These are phyloP conservation scores for Minunthozetes semirufus DNA, from an alignment of 2,888 invertebrate genomes.

Conservation along the genomic window DNA sequence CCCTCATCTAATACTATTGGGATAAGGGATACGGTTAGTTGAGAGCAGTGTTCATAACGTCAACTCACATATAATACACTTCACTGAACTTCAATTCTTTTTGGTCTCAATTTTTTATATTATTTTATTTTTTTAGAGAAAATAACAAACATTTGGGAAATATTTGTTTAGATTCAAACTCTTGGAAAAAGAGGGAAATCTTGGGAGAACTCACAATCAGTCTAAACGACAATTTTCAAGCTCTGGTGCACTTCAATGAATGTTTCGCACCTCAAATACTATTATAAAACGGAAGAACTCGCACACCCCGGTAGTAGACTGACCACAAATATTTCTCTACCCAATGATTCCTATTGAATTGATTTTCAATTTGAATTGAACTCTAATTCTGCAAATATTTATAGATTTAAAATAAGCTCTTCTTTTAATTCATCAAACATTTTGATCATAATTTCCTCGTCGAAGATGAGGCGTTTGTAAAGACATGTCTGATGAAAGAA, in stretches of 20 bases:
- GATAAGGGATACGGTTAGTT: slow-evolving; percentile 26
- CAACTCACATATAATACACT: slow-evolving; percentile 24
- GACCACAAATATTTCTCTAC: no score
- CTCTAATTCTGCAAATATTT: no score
- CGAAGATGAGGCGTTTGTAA: no score
- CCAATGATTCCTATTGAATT: no score
- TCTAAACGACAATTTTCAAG: background rate
- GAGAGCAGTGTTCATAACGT: slow-evolving; percentile 18
- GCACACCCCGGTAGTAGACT: no score
- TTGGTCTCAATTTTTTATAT: background rate
- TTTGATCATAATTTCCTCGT: no score
- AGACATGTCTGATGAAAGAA: no score
- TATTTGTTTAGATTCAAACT: background rate
- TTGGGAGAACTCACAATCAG: background rate
- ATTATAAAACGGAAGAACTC: background rate
- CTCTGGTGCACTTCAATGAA: background rate
- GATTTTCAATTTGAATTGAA: no score
- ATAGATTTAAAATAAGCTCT: no score
- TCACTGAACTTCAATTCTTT: slow-evolving; percentile 27
- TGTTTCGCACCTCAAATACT: background rate
- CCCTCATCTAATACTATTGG: background rate
- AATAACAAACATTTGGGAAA: slow-evolving; percentile 12
- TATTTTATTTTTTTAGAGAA: background rate
- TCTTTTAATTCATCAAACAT: no score
- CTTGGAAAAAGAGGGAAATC: background rate